Percentiles rank a stretch among this genome's conserved stretches.
phyloP scores from a whole-genome alignment of 2,888 invertebrate genomes.

The Eilema depressum region DNA sequence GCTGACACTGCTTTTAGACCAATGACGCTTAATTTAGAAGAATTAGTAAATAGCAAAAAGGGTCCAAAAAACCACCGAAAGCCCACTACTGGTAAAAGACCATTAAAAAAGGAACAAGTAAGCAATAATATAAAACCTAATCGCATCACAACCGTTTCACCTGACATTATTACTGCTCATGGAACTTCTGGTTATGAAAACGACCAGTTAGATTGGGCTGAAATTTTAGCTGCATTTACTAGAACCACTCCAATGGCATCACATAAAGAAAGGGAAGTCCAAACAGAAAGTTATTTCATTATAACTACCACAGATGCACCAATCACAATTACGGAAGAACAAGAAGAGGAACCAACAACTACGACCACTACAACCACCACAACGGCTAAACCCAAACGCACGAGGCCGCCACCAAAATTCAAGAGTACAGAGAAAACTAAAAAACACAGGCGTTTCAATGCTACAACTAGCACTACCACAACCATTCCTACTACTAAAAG shows the following conservation, averaged over 20 bases:
- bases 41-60: slow-evolving; percentile 51
- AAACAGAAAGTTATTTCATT: slow-evolving; percentile 52
- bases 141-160: slow-evolving; percentile 64
- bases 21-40: slow-evolving; percentile 66
- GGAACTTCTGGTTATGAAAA: slow-evolving; percentile 56
- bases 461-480: slow-evolving; percentile 66
- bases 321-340: slow-evolving; percentile 39
- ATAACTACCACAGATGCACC: slow-evolving; percentile 51
- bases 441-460: slow-evolving; percentile 77
- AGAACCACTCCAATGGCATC: slow-evolving; percentile 79
- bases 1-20: slow-evolving; percentile 76
- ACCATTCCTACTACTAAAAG: slow-evolving; percentile 66
- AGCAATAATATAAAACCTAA: slow-evolving; percentile 63
- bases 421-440: slow-evolving; percentile 71
- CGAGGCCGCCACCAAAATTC: slow-evolving; percentile 77
- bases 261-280: slow-evolving; percentile 55
- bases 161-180: slow-evolving; percentile 76
- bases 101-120: slow-evolving; percentile 66
- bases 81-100: slow-evolving; percentile 59
- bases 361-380: slow-evolving; percentile 57
- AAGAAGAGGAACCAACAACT: slow-evolving; percentile 14
- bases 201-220: slow-evolving; percentile 72
- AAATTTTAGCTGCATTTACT: slow-evolving; percentile 72
- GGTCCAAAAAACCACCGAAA: slow-evolving; percentile 63
- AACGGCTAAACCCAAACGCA: slow-evolving; percentile 69